These are phyloP conservation scores for Eutolmus rufibarbis DNA, from an alignment of 2,888 invertebrate species.

Conservation along the genomic window DNA sequence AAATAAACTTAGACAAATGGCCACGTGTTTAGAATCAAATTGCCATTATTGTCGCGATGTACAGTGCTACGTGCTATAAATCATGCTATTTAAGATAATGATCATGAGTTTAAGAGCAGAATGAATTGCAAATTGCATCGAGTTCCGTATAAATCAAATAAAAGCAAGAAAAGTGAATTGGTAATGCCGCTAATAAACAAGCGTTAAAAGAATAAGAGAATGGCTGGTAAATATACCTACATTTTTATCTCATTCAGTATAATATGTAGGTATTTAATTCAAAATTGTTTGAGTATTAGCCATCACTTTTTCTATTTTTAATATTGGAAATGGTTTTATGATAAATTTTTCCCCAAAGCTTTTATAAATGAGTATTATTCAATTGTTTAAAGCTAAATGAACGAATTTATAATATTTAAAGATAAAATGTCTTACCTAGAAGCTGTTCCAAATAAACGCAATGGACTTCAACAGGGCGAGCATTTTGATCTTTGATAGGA, in stretches of 20 bases:
- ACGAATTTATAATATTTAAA: no score
- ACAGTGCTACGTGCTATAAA: neutral
- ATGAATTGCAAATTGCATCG: neutral
- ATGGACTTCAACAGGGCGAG: slow-evolving; percentile 50
- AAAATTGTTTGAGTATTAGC: neutral
- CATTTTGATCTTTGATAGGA: slow-evolving; percentile 55
- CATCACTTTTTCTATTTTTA: neutral
- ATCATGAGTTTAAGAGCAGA: neutral
- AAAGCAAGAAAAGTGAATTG: neutral
- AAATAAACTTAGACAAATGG: neutral
- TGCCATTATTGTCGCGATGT: neutral
- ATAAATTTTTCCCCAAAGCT: neutral
- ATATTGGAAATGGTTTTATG: neutral
- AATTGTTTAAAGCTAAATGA: neutral
- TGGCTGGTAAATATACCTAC: neutral
- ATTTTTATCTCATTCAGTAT: no score
- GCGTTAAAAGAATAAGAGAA: neutral
- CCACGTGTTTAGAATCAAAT: neutral
- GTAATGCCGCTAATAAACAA: neutral
- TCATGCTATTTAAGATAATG: neutral
- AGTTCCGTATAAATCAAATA: neutral
- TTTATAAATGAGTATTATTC: neutral
- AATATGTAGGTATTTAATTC: neutral
- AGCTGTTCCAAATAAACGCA: slow-evolving; percentile 51
- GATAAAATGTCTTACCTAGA: slow-evolving; percentile 47